phyloP scores from a whole-genome alignment of 2,113 vertebrate genomes.

The Quiscalus mexicanus region DNA sequence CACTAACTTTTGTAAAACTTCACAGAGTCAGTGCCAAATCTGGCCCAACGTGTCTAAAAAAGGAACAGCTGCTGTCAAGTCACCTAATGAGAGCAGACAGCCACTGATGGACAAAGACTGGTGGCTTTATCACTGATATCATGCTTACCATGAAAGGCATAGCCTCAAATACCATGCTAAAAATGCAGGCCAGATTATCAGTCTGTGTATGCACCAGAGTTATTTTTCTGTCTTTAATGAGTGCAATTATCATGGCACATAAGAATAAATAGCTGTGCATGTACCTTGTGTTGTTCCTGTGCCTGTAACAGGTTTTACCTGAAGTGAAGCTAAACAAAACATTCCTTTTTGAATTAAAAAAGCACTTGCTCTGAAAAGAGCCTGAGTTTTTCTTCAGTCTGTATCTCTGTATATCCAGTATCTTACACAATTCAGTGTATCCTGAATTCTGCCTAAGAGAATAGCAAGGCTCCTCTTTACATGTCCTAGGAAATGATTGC shows the following conservation, averaged over 20 bases:
- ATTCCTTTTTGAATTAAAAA: neutral
- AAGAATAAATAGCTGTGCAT: neutral
- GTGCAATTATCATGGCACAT: fast-evolving
- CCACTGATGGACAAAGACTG: neutral
- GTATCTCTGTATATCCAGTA: neutral
- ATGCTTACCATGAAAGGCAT: neutral
- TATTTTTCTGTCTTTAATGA: neutral
- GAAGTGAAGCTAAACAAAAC: neutral
- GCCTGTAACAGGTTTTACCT: neutral
- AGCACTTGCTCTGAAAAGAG: neutral
- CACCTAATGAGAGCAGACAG: neutral
- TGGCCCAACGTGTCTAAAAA: neutral
- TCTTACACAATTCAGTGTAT: neutral
- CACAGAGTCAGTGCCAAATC: neutral
- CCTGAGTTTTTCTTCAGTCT: neutral
- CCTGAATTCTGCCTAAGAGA: neutral
- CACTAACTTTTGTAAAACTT: neutral
- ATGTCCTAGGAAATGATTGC: neutral
- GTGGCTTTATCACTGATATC: neutral
- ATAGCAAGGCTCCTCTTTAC: neutral
- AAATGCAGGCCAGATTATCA: neutral
- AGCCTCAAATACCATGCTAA: neutral
- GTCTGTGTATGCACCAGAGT: neutral
- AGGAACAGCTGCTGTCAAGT: neutral
- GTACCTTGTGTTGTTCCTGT: neutral